These are phyloP conservation scores for Neomicropteryx cornuta DNA, from an alignment of 1,140 invertebrate genomes.

Conservation along the genomic window DNA sequence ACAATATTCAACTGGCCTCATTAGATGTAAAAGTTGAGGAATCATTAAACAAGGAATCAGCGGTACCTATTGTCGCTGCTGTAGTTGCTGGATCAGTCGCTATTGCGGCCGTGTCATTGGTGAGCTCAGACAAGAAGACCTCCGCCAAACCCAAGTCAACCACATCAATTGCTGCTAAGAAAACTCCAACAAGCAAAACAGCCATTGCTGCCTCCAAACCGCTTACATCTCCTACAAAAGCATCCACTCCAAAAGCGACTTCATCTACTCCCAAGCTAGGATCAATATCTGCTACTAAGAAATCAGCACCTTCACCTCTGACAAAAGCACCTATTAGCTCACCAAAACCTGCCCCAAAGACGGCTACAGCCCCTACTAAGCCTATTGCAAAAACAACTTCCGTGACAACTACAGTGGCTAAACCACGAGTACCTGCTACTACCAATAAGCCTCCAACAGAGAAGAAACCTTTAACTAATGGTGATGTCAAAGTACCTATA, in stretches of 20 bases:
- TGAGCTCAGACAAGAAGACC: constrained; percentile 11
- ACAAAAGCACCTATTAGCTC: constrained; percentile 21
- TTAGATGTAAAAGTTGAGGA: too few species aligned
- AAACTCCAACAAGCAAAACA: constrained; percentile 12
- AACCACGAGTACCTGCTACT: constrained; percentile 17
- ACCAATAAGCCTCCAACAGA: constrained; percentile 23
- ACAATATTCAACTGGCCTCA: too few species aligned
- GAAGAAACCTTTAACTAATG: constrained; percentile 40
- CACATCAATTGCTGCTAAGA: constrained; percentile 9
- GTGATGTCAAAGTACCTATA: constrained; percentile 31
- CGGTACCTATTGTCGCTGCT: constrained; percentile 16
- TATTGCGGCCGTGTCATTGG: constrained; percentile 18
- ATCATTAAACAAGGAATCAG: too few species aligned
- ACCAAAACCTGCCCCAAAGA: constrained; percentile 1
- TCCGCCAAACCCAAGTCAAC: constrained; percentile 18
- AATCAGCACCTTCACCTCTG: constrained; percentile 15
- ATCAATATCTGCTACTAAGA: constrained; percentile 19
- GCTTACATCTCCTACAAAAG: constrained; percentile 21
- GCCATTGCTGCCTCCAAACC: constrained; percentile 16
- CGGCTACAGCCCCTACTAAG: constrained; percentile 8
- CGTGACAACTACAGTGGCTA: constrained; percentile 14
- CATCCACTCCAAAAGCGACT: constrained; percentile 14
- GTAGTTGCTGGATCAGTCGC: constrained; percentile 18
- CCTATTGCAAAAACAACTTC: too few species aligned
- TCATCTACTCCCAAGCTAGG: constrained; percentile 14